Conservation (phyloP, 37 sponge, comb jelly and placozoan genomes). For the Oopsacas minuta region DNA sequence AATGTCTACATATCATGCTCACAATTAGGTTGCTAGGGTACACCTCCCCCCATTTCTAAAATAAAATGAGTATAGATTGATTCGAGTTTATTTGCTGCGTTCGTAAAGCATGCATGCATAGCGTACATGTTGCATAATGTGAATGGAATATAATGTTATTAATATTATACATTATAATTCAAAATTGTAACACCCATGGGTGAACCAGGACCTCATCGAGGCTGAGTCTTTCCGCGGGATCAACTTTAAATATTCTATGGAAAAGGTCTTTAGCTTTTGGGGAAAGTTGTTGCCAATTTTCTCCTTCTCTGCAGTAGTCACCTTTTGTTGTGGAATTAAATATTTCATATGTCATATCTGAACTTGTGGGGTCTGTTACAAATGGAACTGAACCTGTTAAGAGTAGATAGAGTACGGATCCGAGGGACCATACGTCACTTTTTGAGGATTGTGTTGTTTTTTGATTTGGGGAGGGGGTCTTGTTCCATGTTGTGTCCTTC, state of each 20-base stretch:
- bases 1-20: too few species aligned
- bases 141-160: not conserved
- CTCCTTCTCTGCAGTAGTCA: not conserved
- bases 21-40: not conserved
- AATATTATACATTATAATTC: not conserved
- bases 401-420: not conserved
- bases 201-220: not conserved
- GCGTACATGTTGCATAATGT: constrained; percentile 15
- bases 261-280: not conserved
- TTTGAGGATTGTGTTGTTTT: not conserved
- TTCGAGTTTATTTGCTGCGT: constrained; percentile 6
- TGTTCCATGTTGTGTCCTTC: not conserved
- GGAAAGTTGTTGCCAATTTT: not conserved
- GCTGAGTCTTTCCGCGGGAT: not conserved
- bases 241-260: not conserved
- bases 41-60: not conserved
- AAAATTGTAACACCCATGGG: not conserved
- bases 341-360: not conserved
- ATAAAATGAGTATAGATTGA: not conserved
- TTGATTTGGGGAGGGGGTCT: not conserved
- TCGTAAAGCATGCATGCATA: not conserved
- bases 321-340: not conserved
- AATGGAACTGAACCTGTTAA: not conserved
- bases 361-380: not conserved
- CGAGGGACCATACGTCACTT: constrained; percentile 1